Base-by-base conservation (phyloP, 2,113 vertebrate species). In the Talpa occidentalis region DNA sequence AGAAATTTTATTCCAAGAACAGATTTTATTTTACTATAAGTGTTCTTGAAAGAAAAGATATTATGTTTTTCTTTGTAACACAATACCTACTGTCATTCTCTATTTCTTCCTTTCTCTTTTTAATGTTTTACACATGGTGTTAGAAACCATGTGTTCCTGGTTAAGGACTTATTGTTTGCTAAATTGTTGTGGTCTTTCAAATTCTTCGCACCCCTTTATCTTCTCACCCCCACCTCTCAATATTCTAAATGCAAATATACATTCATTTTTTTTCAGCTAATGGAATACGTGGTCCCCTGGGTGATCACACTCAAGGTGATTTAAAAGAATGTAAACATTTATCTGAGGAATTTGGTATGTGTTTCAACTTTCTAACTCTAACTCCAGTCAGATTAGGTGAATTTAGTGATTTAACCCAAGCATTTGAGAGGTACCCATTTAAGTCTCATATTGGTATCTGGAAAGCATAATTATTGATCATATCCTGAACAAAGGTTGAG, bases 131-230 rank as follows among this genome's bases (percentile, higher is more conserved):
- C 92, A 96, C 72, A 96, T 95, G 94, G 69, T 87, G 26, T 16
- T 93, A 70, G 92, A 95, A 94, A 96, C 66, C 97, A 97, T 96
- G 70, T 98, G 98, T 95, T 98, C 67, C 94, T 97, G 87, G 67
- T 98, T 98, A 98, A 88, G 79, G 73, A 92, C 70, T 80, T 96
- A 98, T 96, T 98, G 96, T 98, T 98, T 98, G 95, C 89, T 95
- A 97, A 98, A 96, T 97, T 97, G 94, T 95, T 98, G 79, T 84
- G 92, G 95, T 84, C 84, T 98, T 98, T 98, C 88, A 96, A 96
- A 97, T 98, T 97, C 97, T 98, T 96, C 49, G 66, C 82, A 85
- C 42, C 22, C 66, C 49, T 92, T 96, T 90, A 90, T 97, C 88
- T 93, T 88, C 84, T 93, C 30, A 87, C 40, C n/a, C 62, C 49